A percentile compares a stretch with the other conserved stretches of the same genome.
Evolutionary conservation across 2,113 vertebrate genomes (phyloP).

Genomic region (Anarhynchus alexandrinus): DNA sequence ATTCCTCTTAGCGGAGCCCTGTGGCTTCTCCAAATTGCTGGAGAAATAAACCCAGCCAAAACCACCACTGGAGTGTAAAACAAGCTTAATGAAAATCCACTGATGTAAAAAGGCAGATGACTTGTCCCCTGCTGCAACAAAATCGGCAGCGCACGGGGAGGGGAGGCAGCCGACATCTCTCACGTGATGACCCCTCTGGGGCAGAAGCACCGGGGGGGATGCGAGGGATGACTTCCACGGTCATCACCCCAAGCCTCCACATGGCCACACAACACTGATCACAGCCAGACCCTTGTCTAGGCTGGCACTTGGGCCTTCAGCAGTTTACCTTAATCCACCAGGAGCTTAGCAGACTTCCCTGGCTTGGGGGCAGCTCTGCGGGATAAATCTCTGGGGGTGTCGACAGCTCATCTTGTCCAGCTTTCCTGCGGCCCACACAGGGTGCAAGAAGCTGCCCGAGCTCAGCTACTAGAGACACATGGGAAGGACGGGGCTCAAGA

Average conservation of each 20-base stretch:
- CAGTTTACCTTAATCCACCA: neutral
- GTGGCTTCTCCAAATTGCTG: neutral
- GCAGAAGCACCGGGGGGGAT: neutral
- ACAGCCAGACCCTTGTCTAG: neutral
- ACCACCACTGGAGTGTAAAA: neutral
- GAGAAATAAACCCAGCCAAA: conserved; percentile 14
- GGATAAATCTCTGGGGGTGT: neutral
- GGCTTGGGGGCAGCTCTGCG: neutral
- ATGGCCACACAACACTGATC: neutral
- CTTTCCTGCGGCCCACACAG: neutral
- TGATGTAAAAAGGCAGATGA: neutral
- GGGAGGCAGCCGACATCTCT: neutral
- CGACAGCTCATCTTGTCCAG: neutral
- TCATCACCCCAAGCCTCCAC: neutral
- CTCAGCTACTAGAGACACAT: neutral
- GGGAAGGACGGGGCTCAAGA: neutral
- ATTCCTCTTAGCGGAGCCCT: neutral
- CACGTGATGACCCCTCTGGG: neutral
- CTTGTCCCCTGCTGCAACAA: neutral
- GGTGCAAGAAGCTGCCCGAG: neutral
- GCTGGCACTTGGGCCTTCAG: neutral
- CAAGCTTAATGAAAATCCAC: neutral
- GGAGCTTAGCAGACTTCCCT: neutral
- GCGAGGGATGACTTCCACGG: neutral
- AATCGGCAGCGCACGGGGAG: neutral